Conservation (phyloP, 2,113 vertebrate species). For the Grus americana region DNA sequence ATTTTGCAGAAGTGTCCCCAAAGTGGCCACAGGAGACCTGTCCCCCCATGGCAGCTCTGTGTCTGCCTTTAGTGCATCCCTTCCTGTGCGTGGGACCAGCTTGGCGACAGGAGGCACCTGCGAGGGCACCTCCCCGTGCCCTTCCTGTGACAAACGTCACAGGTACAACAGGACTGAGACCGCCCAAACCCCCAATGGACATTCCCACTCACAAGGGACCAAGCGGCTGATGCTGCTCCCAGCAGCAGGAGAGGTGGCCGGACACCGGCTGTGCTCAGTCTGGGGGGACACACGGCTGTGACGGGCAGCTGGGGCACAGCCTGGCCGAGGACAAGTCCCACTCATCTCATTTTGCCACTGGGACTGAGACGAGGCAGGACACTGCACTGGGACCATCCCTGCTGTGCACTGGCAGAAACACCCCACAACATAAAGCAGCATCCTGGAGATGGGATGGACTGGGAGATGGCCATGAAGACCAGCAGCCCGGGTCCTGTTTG, state of each 20-base stretch:
- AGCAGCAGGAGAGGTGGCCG: background rate
- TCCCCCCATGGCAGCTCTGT: background rate
- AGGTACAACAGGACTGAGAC: background rate
- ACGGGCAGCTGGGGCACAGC: background rate
- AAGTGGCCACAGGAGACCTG: background rate
- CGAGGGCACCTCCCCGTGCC: accelerated
- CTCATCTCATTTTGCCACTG: background rate
- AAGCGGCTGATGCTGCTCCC: background rate
- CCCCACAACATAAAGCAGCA: background rate
- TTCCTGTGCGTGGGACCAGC: background rate
- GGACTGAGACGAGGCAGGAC: accelerated
- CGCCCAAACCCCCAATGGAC: accelerated
- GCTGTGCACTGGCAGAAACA: background rate
- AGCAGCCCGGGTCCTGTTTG: background rate
- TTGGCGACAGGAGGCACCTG: accelerated
- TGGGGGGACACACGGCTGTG: accelerated
- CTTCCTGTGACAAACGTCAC: background rate
- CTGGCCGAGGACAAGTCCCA: background rate
- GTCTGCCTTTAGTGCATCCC: background rate
- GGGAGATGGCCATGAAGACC: background rate
- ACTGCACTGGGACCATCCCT: background rate
- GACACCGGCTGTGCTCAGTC: accelerated
- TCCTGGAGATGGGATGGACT: accelerated
- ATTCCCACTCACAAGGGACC: background rate
- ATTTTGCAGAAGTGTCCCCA: background rate